Evolutionary conservation across 2,888 invertebrate species (phyloP).

Genomic region (Polia nebulosa): DNA sequence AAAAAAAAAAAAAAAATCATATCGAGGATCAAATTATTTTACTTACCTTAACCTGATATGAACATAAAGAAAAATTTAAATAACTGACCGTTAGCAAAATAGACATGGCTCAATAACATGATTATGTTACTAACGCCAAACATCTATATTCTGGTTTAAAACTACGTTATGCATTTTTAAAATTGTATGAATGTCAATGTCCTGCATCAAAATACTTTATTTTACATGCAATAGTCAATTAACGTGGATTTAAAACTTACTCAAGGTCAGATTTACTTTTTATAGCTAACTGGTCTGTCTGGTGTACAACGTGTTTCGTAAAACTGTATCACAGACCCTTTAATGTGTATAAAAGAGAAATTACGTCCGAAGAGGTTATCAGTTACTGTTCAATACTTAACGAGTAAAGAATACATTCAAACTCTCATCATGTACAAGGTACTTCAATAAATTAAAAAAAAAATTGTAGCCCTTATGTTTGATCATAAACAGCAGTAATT

Average conservation of each 20-base stretch:
- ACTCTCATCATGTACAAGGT: constrained; percentile 58
- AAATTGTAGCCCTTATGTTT: no score
- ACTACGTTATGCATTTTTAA: not conserved
- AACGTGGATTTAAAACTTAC: not conserved
- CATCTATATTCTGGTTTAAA: not conserved
- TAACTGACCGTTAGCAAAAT: not conserved
- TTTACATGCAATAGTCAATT: not conserved
- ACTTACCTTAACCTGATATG: no score
- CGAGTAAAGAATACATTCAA: constrained; percentile 10
- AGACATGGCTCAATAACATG: not conserved
- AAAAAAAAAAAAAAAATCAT: no score
- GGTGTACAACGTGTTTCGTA: constrained; percentile 13
- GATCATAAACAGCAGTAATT: not conserved
- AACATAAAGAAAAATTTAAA: not conserved
- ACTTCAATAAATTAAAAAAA: not conserved
- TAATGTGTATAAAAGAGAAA: constrained; percentile 48
- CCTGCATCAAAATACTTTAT: constrained; percentile 1
- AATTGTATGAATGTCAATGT: constrained; percentile 25
- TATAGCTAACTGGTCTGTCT: constrained; percentile 18
- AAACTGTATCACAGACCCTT: constrained; percentile 22
- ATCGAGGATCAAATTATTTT: no score
- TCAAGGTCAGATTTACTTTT: constrained; percentile 35
- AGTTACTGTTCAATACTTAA: constrained; percentile 26
- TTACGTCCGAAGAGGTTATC: constrained; percentile 19
- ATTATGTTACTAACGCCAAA: not conserved